These are phyloP conservation scores for Hypolimnas misippus DNA, from an alignment of 2,888 invertebrate genomes.

Conservation along the genomic window DNA sequence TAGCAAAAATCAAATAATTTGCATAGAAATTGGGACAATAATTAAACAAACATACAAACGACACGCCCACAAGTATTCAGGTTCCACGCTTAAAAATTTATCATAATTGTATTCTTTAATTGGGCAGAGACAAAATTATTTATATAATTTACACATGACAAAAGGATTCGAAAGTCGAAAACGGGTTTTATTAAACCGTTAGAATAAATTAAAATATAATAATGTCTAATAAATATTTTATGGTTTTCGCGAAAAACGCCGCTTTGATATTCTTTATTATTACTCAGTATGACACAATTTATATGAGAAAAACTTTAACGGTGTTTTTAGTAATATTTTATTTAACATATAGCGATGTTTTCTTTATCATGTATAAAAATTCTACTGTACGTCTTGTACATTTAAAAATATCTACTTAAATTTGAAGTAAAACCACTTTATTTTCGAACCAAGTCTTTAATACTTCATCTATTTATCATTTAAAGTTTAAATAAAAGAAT, in stretches of 20 bases:
- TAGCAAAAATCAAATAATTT: conserved; percentile 15
- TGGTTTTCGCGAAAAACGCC: neutral
- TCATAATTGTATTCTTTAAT: conserved; percentile 12
- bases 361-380: no score
- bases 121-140: conserved; percentile 16
- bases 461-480: no score
- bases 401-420: no score
- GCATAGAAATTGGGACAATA: conserved; percentile 27
- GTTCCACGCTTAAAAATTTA: conserved; percentile 10
- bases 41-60: conserved; percentile 19
- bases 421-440: no score
- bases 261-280: neutral
- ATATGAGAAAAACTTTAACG: no score
- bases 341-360: no score
- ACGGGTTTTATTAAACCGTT: conserved; percentile 20
- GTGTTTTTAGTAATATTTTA: no score
- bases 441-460: no score
- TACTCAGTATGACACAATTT: no score
- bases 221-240: conserved; percentile 17
- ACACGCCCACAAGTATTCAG: conserved; percentile 20
- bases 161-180: conserved; percentile 34
- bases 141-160: conserved; percentile 20
- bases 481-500: no score
- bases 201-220: conserved; percentile 25
- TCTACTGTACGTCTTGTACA: no score